phyloP scores from a whole-genome alignment of 2,797 vertebrate genomes.

The Cuniculus paca region DNA sequence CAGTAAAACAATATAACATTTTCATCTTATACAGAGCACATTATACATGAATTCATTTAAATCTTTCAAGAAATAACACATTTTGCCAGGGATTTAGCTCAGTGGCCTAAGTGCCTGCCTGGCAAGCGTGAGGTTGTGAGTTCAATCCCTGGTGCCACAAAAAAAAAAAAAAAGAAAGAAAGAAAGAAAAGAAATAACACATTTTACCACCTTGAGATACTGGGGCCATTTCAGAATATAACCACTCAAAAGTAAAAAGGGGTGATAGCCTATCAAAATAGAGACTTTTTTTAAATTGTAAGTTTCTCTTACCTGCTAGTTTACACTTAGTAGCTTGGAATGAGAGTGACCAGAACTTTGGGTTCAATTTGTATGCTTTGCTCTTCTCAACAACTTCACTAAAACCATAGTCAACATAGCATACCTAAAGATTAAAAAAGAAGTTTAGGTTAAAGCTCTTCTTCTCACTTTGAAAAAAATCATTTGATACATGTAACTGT shows the following conservation, averaged over 20 bases:
- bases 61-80: no score
- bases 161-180: no score
- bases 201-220: background rate
- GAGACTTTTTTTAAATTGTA: background rate
- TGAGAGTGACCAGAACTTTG: conserved; percentile 91
- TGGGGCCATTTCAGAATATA: background rate
- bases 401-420: conserved; percentile 96
- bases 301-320: conserved; percentile 94
- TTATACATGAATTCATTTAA: no score
- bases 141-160: no score
- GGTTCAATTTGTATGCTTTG: conserved; percentile 90
- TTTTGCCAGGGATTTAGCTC: no score
- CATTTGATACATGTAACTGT: background rate
- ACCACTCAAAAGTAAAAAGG: background rate
- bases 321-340: conserved; percentile 95
- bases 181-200: conserved; percentile 61
- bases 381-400: conserved; percentile 89
- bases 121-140: no score
- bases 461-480: background rate
- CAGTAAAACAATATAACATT: no score
- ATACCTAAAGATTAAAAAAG: conserved; percentile 89
- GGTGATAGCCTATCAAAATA: background rate
- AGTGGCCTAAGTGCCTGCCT: no score
- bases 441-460: background rate
- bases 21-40: no score